phyloP scores from a whole-genome alignment of 2,797 vertebrate genomes.

The Paratrypauchen microcephalus region DNA sequence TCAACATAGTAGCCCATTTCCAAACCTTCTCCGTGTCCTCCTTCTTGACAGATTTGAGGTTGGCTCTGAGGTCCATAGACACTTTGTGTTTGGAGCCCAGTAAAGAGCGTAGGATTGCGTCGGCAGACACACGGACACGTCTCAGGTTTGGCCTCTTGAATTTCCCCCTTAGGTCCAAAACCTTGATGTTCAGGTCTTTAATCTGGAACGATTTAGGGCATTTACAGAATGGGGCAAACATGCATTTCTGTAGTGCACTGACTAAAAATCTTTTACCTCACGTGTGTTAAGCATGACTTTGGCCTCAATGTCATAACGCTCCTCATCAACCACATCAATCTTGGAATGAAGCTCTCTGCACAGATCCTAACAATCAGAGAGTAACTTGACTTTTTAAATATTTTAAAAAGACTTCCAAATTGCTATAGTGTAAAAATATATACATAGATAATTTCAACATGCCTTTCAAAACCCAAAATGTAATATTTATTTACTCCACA shows the following conservation, averaged over 20 bases:
- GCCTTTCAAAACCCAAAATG: too few species aligned
- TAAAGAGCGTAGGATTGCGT: constrained; percentile 93
- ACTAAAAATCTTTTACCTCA: constrained; percentile 77
- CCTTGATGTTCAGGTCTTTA: constrained; percentile 94
- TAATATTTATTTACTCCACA: too few species aligned
- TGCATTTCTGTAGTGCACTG: not conserved
- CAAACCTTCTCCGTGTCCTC: constrained; percentile 96
- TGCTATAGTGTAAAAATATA: not conserved
- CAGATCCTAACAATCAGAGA: constrained; percentile 75
- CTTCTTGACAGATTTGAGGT: constrained; percentile 98
- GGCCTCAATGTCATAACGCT: constrained; percentile 92
- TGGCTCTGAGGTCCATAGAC: constrained; percentile 93
- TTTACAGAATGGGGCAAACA: not conserved
- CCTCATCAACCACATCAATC: constrained; percentile 91
- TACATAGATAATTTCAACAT: too few species aligned
- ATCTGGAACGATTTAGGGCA: constrained; percentile 76
- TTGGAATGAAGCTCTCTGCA: constrained; percentile 89
- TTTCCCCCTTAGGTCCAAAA: constrained; percentile 92
- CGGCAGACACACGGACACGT: constrained; percentile 90
- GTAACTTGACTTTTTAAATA: not conserved
- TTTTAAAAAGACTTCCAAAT: not conserved
- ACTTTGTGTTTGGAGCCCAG: constrained; percentile 98
- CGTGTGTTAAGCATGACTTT: constrained; percentile 91
- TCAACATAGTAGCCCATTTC: not conserved
- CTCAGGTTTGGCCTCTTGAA: constrained; percentile 92